Evolutionary conservation across 64 coral and sea anemone species (phyloP), one percentile per base, ranked within the genome.

Genomic region (Exaiptasia diaphana): DNA sequence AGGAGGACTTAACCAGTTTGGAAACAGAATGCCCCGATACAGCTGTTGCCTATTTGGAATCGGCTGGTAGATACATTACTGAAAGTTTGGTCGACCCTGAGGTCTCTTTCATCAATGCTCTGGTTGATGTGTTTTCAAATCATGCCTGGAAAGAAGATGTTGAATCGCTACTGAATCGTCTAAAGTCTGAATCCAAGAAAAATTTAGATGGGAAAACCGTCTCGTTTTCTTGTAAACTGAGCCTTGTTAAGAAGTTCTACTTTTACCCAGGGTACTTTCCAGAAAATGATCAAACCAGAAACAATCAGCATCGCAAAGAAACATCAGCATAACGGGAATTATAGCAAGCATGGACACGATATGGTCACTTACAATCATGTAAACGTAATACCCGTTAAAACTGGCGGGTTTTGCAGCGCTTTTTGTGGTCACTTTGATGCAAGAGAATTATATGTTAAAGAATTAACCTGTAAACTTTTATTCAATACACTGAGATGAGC

Each of bases 161-260:
- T 31, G n/a, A 42, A 9, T 42, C 34, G 26, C 42, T 81, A 1
- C 1, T 67, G 39, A 67, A 34, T 0, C 46, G 30, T 26, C 52
- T 80, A 15, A 64, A 64, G 10, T 64, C 58, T 41, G 77, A 80
- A 20, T 52, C 63, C 77, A 27, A 52, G 57, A 15, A 64, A 80
- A 28, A 28, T 3, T 10, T 52, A 10, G 10, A 12, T 52, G 10
- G 10, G n/a, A 52, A n/a, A n/a, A 52, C n/a, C 10, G 18, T 82
- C 43, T 31, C 87, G 75, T 33, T 24, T 82, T 4, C 87, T 78
- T 33, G 37, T 53, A 17, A 77, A 77, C 3, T 78, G 82, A 53
- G 82, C 50, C 50, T 82, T 78, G 7, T 60, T 90, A 90, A 82
- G 31, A 90, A 90, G 35, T 68, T 90, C 26, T 90, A 59, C 56